These are phyloP conservation scores for Silurus meridionalis DNA, from an alignment of 2,113 vertebrate genomes.

Conservation along the genomic window DNA sequence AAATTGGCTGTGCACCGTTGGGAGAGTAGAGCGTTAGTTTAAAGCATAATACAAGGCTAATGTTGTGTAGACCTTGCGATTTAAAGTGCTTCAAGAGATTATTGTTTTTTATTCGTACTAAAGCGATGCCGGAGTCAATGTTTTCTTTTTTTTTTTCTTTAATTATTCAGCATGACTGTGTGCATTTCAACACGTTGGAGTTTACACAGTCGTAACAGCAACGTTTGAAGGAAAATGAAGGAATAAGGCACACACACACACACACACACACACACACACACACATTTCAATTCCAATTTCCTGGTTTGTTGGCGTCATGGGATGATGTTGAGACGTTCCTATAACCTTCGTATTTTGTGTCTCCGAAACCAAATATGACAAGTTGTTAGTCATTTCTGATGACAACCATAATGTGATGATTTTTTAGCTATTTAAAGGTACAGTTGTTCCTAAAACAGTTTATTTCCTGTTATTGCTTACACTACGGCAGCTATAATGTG, in stretches of 20 bases:
- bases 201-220: not conserved
- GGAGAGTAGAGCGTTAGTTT: not conserved
- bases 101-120: not conserved
- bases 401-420: not conserved
- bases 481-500: too few relatives aligned
- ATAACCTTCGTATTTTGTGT: too few relatives aligned
- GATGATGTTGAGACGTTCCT: too few relatives aligned
- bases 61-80: not conserved
- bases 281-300: not conserved
- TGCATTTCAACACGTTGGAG: not conserved
- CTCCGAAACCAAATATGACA: too few relatives aligned
- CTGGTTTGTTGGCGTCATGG: not conserved
- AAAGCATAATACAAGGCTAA: not conserved
- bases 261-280: too few relatives aligned
- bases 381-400: too few relatives aligned
- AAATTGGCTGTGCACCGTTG: not conserved
- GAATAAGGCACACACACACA: not conserved
- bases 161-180: not conserved
- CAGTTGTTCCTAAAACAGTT: not conserved
- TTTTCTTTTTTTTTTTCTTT: not conserved
- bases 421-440: not conserved
- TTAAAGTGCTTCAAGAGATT: not conserved
- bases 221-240: not conserved
- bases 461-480: not conserved
- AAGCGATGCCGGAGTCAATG: not conserved